Percentiles rank a stretch among this genome's conserved stretches.
Evolutionary conservation across 1,140 invertebrate species (phyloP).

Genomic region (Zaprionus ghesquierei): DNA sequence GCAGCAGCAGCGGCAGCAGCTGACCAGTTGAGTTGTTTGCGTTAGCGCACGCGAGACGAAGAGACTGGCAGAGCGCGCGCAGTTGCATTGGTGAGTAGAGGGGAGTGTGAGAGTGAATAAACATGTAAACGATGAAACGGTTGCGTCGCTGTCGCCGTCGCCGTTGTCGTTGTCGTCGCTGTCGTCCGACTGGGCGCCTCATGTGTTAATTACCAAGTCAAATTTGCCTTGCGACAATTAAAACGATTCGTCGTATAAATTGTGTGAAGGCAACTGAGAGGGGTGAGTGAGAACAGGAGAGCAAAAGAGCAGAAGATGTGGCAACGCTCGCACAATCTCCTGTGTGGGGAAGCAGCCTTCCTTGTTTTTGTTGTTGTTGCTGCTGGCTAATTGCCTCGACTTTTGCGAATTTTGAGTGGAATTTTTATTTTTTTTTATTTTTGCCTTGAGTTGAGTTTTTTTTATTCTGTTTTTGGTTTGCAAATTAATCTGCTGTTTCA

Average conservation of each 20-base stretch:
- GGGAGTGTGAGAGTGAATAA: neutral
- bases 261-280: neutral
- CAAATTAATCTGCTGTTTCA: neutral
- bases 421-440: neutral
- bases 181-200: slow-evolving; percentile 26
- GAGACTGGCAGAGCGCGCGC: neutral
- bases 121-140: slow-evolving; percentile 14
- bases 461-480: neutral
- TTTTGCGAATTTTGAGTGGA: neutral
- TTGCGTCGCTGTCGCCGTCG: neutral
- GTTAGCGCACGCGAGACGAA: neutral
- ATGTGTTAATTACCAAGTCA: slow-evolving; percentile 78
- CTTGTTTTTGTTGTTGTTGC: neutral
- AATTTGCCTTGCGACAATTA: slow-evolving; percentile 70
- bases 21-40: slow-evolving; percentile 22
- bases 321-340: too few species aligned
- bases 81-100: neutral
- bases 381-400: neutral
- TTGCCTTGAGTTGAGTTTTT: neutral
- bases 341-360: neutral
- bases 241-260: slow-evolving; percentile 35
- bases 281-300: neutral
- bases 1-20: neutral
- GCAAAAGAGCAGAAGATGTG: neutral
- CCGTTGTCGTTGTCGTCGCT: neutral